Percentiles rank a stretch among this genome's conserved stretches.
phyloP scores from a whole-genome alignment of 2,113 vertebrate genomes.

The Athene cunicularia region DNA sequence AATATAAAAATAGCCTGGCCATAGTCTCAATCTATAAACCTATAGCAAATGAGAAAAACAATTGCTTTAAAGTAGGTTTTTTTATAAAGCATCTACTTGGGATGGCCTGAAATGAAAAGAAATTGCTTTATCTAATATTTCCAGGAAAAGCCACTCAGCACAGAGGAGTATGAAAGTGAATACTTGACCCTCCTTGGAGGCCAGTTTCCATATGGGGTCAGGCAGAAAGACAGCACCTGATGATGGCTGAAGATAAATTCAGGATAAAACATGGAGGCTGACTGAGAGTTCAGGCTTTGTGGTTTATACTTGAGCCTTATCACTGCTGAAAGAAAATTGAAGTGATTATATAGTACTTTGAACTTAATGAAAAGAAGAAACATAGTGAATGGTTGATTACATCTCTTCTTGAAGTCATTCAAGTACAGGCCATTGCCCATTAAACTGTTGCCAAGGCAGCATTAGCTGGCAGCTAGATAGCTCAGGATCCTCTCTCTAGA shows the following conservation, averaged over 20 bases:
- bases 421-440: not conserved
- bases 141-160: conserved; percentile 54
- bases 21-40: not conserved
- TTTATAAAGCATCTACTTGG: conserved; percentile 33
- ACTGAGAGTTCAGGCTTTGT: not conserved
- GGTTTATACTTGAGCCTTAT: conserved; percentile 33
- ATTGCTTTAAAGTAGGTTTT: conserved; percentile 47
- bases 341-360: conserved; percentile 58
- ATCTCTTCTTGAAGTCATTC: conserved; percentile 34
- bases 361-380: conserved; percentile 46
- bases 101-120: conserved; percentile 45
- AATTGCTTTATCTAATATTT: conserved; percentile 65
- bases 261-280: not conserved
- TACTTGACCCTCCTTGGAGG: conserved; percentile 20
- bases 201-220: not conserved
- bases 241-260: conserved; percentile 46
- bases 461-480: not conserved
- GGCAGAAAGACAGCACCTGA: conserved; percentile 32
- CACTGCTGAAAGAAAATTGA: conserved; percentile 11
- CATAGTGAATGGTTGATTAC: conserved; percentile 9
- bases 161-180: conserved; percentile 8
- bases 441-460: conserved; percentile 6
- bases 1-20: conserved; percentile 1
- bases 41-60: conserved; percentile 28
- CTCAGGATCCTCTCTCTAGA: not conserved